Evolutionary conservation across 2,888 invertebrate species (phyloP), one percentile per base, ranked within the genome.

Genomic region (Melinopterus prodromus): DNA sequence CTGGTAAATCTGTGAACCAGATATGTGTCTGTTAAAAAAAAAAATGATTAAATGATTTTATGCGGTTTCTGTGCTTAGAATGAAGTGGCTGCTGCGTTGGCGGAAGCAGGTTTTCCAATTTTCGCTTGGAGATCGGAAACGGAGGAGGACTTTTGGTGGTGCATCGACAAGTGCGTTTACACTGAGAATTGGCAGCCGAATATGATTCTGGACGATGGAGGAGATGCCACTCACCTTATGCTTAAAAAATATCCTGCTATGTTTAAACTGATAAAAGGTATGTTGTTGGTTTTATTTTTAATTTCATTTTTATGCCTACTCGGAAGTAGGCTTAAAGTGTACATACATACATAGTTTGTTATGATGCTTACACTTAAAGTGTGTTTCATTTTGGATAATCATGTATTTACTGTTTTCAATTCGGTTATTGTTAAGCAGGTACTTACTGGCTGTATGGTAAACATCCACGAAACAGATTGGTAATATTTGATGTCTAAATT

Each of bases 61-160:
- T 15, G 76, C 79, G 79, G 79, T 81, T 82, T 85, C 85, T 74
- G 9, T 74, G 16, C 26, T 74, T 86, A 98, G 94, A 99, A 99
- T 88, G 98, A 99, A 90, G 98, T 99, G 0, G 98, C 98, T 0
- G 98, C 98, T 0, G 98, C 99, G 0, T 89, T 99, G 82, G 98
- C 98, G 0, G 96, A 98, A 89, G 95, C 96, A 74, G 95, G 95
- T 12, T 96, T 94, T 88, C 94, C 98, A 1, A 94, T 99, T 82
- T 99, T 97, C 90, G 97, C 98, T 12, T 99, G 99, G 99, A 95
- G 98, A 79, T 98, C 98, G 0, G 98, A 99, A 89, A 97, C 97
- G 6, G 99, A 99, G 88, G 98, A 99, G 87, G 99, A 99, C 86
- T 99, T 99, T 90, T 99, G 99, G 99, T 99, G 98, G 98, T 98